phyloP scores from a whole-genome alignment of 2,888 invertebrate genomes.

The Agrotis puta region DNA sequence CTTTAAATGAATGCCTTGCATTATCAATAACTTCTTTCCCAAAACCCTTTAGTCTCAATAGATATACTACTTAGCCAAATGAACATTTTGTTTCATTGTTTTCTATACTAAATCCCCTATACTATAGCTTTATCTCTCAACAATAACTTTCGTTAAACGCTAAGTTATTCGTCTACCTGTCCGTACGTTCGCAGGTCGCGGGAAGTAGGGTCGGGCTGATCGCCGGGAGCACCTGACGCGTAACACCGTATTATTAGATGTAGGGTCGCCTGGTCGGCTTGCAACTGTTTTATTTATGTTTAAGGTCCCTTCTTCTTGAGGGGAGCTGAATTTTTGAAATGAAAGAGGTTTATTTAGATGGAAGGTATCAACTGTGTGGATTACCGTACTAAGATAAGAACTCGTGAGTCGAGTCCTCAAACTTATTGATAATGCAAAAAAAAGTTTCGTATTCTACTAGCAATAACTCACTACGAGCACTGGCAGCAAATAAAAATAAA shows the following conservation, averaged over 20 bases:
- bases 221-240: constrained; percentile 55
- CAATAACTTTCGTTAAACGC: constrained; percentile 11
- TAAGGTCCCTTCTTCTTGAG: background rate
- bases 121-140: background rate
- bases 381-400: background rate
- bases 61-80: background rate
- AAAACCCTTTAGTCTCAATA: background rate
- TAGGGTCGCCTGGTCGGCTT: constrained; percentile 20
- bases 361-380: background rate
- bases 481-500: no score
- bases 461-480: background rate
- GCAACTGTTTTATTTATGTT: constrained; percentile 39
- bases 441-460: background rate
- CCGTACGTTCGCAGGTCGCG: constrained; percentile 29
- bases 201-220: constrained; percentile 54
- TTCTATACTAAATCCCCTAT: background rate
- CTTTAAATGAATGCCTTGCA: background rate
- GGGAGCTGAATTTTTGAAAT: constrained; percentile 25
- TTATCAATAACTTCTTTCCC: background rate
- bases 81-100: no score
- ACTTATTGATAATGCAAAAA: background rate
- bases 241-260: constrained; percentile 49
- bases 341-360: background rate
- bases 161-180: constrained; percentile 49
- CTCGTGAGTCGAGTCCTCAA: background rate